phyloP scores from a whole-genome alignment of 2,113 vertebrate genomes.

The Anoura caudifer region DNA sequence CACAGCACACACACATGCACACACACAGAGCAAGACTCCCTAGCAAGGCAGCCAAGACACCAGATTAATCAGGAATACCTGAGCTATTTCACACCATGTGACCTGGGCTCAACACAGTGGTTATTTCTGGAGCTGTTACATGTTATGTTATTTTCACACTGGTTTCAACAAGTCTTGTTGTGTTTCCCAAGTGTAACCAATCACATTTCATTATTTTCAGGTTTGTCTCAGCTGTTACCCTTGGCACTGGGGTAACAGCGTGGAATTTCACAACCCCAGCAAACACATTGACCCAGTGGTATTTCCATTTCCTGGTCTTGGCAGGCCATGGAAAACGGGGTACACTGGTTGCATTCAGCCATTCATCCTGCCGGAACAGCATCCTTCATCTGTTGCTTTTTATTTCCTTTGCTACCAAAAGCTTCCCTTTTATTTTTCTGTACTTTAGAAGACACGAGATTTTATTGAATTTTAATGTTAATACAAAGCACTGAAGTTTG shows the following conservation, averaged over 20 bases:
- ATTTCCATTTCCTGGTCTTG: slow-evolving; percentile 16
- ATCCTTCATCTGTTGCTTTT: not conserved
- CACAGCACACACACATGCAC: no score
- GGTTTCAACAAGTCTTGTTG: slow-evolving; percentile 46
- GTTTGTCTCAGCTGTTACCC: slow-evolving; percentile 39
- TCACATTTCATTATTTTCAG: slow-evolving; percentile 60
- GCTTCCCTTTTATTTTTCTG: not conserved
- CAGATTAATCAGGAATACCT: slow-evolving; percentile 29
- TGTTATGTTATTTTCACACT: slow-evolving; percentile 51
- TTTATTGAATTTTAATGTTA: slow-evolving; percentile 56
- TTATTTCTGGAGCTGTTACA: slow-evolving; percentile 23
- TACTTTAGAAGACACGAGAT: not conserved
- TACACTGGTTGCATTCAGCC: not conserved
- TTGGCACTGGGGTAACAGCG: not conserved
- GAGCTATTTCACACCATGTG: slow-evolving; percentile 29
- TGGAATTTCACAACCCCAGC: not conserved
- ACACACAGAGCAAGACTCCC: not conserved
- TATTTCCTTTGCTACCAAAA: not conserved
- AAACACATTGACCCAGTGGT: not conserved
- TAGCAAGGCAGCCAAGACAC: not conserved
- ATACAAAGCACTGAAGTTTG: slow-evolving; percentile 39
- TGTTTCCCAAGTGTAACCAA: slow-evolving; percentile 50
- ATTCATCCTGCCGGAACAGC: not conserved
- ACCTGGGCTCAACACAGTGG: not conserved
- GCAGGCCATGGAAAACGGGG: not conserved